A percentile compares a stretch with the other conserved stretches of the same genome.
phyloP scores from a whole-genome alignment of 2,113 vertebrate species.

The Syngnathus scovelli region DNA sequence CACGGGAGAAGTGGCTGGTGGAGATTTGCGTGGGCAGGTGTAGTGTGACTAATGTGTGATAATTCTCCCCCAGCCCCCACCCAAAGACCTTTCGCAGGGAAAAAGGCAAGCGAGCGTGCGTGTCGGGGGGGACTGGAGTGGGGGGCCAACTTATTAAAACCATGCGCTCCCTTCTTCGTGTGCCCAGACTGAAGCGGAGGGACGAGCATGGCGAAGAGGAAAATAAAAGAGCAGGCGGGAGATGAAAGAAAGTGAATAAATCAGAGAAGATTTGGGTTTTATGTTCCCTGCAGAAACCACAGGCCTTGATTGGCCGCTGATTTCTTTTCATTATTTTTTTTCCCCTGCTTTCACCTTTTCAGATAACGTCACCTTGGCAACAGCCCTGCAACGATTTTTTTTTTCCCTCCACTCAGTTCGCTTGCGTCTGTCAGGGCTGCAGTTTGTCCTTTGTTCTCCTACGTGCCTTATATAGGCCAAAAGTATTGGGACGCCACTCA shows the following conservation, averaged over 20 bases:
- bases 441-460: conserved; percentile 5
- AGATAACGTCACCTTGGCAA: conserved; percentile 55
- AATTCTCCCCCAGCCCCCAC: conserved; percentile 6
- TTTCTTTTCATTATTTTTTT: conserved; percentile 9
- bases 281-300: conserved; percentile 42
- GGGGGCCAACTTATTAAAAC: conserved; percentile 35
- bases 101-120: not conserved
- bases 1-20: conserved; percentile 33
- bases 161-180: conserved; percentile 49
- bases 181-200: conserved; percentile 30
- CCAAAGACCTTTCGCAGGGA: conserved; percentile 30
- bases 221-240: conserved; percentile 44
- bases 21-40: conserved; percentile 53
- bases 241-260: conserved; percentile 53
- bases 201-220: conserved; percentile 16
- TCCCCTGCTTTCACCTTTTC: conserved; percentile 22
- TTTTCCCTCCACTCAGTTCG: conserved; percentile 7
- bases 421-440: conserved; percentile 26
- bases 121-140: not conserved
- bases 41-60: conserved; percentile 59
- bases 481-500: not conserved
- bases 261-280: conserved; percentile 42
- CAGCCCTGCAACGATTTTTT: conserved; percentile 32
- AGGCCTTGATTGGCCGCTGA: conserved; percentile 42
- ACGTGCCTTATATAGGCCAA: not conserved